Base-by-base conservation (phyloP, 2,797 vertebrate genomes). In the Natrix natrix region DNA sequence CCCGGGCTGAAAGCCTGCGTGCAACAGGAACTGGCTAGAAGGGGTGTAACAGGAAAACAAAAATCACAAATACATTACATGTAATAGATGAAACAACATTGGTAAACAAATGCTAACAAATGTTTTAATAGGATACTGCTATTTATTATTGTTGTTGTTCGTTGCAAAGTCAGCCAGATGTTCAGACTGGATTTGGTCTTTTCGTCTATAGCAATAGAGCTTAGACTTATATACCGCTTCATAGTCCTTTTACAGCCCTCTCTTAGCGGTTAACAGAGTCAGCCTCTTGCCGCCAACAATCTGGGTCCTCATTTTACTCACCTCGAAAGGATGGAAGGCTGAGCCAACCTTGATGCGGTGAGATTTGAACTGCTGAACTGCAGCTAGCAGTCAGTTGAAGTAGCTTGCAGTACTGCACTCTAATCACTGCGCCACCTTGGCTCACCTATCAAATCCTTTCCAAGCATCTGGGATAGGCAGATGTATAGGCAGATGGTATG, bases 1-100 rank as follows among this genome's bases (percentile, higher is more conserved):
- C 99, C 59, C 99, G 98, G 92, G 99, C 98, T n/a, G 99, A 99
- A 78, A 99, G 98, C 97, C 99, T 99, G 95, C 99, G 98, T 96
- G 99, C 98, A 93, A 99, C 99, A 32, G 99, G 99, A 95, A 99
- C 99, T 92, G 99, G 99, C 99, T 99, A 96, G 1, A 37, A 74
- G 43, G 8, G 11, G 4, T 48, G n/a, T 88, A 63, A 56, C 57
- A 57, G 43, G 13, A 7, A 12, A 20, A 88, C 14, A 93, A 74
- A 87, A 43, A 16, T 91, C 26, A 74, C 54, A 56, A 8, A 83
- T n/a, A 26, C 7, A 3, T 17, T 90, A 28, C 0, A 0, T 48
- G 3, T 24, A 57, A 20, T 52, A 74, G 16, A 61, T 16, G 11
- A 87, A 48, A 24, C 55, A 61, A 55, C n/a, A 14, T n/a, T 55